phyloP scores from a whole-genome alignment of 2,113 vertebrate genomes.

The Xyliphius kryptos region DNA sequence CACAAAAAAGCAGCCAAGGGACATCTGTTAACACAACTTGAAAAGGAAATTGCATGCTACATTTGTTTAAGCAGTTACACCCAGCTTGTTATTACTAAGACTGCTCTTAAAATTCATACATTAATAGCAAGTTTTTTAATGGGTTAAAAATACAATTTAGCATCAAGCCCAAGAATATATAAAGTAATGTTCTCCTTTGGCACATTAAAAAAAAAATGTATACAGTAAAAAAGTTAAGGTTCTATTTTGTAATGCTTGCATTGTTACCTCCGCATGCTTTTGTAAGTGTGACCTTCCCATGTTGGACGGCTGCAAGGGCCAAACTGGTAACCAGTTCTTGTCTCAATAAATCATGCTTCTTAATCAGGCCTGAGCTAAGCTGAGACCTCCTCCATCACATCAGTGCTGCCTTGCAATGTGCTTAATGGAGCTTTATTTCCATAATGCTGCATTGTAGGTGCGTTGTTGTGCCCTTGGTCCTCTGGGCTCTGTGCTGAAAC shows the following conservation, averaged over 20 bases:
- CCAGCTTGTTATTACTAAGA: constrained; percentile 23
- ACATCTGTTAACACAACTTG: constrained; percentile 50
- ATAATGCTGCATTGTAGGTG: constrained; percentile 50
- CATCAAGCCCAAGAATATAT: no score
- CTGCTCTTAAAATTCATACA: constrained; percentile 13
- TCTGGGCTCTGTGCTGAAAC: constrained; percentile 21
- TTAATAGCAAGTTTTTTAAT: no score
- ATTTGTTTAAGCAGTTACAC: constrained; percentile 44
- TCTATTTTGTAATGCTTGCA: background rate
- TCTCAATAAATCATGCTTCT: constrained; percentile 53
- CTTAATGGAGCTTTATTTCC: constrained; percentile 58
- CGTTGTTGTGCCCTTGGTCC: constrained; percentile 31
- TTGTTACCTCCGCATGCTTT: background rate
- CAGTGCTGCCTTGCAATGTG: constrained; percentile 34
- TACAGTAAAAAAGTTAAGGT: no score
- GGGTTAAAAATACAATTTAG: no score
- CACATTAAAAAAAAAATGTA: no score
- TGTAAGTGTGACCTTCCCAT: constrained; percentile 48
- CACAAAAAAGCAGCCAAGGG: constrained; percentile 33
- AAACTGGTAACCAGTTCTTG: constrained; percentile 33
- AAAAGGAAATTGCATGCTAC: constrained; percentile 41
- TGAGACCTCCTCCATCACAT: constrained; percentile 41
- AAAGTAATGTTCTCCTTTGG: no score
- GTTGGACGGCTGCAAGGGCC: constrained; percentile 34
- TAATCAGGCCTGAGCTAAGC: constrained; percentile 48